A percentile compares a stretch with the other conserved stretches of the same genome.
These are phyloP conservation scores for Channallabes apus DNA, from an alignment of 2,797 vertebrate genomes.

Conservation along the genomic window DNA sequence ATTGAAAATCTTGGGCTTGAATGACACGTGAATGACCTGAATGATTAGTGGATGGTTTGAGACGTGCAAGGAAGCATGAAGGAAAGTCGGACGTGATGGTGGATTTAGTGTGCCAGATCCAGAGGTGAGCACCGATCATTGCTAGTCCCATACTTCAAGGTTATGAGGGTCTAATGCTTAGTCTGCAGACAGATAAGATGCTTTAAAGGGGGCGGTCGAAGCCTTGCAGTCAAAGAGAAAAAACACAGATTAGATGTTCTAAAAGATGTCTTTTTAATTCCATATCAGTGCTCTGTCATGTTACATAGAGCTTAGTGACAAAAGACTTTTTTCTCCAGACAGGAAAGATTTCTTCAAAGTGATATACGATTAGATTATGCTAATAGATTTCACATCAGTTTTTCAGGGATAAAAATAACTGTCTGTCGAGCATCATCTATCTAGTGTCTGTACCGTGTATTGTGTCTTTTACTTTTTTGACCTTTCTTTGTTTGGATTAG, in stretches of 20 bases:
- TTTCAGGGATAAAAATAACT: neutral
- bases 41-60: constrained; percentile 29
- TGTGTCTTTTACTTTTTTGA: neutral
- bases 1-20: constrained; percentile 35
- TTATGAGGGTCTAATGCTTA: constrained; percentile 14
- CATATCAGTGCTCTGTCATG: constrained; percentile 29
- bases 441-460: neutral
- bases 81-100: constrained; percentile 19
- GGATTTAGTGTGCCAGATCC: constrained; percentile 31
- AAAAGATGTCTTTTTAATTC: constrained; percentile 30
- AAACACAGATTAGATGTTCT: constrained; percentile 25
- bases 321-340: constrained; percentile 18
- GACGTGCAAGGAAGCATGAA: constrained; percentile 21
- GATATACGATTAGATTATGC: neutral
- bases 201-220: constrained; percentile 23
- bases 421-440: neutral
- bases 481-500: neutral
- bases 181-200: constrained; percentile 18
- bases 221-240: constrained; percentile 18
- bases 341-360: neutral
- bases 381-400: neutral
- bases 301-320: constrained; percentile 31
- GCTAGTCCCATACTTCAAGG: constrained; percentile 8
- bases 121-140: constrained; percentile 20
- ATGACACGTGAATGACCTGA: constrained; percentile 27